Evolutionary conservation across 1,140 invertebrate species (phyloP), one percentile per base, ranked within the genome.

Genomic region (Procambarus virginalis): DNA sequence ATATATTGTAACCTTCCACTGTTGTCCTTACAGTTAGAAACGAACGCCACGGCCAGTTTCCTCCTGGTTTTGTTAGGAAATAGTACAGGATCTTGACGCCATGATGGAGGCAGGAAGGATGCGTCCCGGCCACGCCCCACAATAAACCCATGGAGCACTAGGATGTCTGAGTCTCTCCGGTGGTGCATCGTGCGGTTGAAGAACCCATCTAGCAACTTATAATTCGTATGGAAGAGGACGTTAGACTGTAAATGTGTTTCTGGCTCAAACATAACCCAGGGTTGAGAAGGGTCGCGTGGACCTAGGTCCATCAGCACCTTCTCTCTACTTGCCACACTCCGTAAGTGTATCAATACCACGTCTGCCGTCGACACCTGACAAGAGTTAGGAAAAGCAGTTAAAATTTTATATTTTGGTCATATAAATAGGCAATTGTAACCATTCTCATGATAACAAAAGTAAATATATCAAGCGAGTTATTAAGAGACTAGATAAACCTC

Each of bases 271-370:
- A 95, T 85, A 96, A 96, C 83, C 95, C 87, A 89, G 95, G 96
- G 93, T 95, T 95, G 58, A 96, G 96, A 95, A 96, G 96, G 92
- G 96, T 97, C 93, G 96, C 96, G 92, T 96, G 96, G 93, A 96
- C 95, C 45, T 96, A 97, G 92, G 93, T 97, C 92, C 12, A 46
- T 46, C 55, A 70, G 70, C 17, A 58, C 34, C 5, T 10, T 22
- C 45, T 22, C 17, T 14, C 81, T 55, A 20, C 45, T 70, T 5
- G 8, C 8, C 34, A 89, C 73, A 45, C 49, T 48, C 9, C 80
- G 60, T 34, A 89, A 8, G 58, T 76, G 76, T 6, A 89, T 45
- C 55, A 89, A 45, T 8, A 89, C 87, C 2, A 70, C 87, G 77
- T 89, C 87, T 5, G 17, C 60, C 12, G 1, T 14, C 4, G 12